Percentiles rank a stretch among this genome's conserved stretches.
phyloP scores from a whole-genome alignment of 2,113 vertebrate genomes.

The Microcebus ravelobensis region DNA sequence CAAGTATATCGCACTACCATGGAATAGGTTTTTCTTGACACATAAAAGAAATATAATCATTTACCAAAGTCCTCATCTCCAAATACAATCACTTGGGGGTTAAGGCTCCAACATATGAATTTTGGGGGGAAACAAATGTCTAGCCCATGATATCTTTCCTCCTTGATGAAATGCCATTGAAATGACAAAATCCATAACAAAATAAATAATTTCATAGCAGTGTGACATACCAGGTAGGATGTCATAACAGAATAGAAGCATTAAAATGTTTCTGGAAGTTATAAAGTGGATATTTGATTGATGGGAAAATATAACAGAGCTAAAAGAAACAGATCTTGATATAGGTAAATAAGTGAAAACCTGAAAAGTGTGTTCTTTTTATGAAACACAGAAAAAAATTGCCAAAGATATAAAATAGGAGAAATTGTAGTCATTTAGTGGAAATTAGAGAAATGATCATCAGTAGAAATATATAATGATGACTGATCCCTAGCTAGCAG shows the following conservation, averaged over 20 bases:
- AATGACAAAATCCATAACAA: neutral
- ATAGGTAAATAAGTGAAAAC: neutral
- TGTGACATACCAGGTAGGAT: neutral
- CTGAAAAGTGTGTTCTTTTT: neutral
- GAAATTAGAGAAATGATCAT: neutral
- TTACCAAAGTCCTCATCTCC: neutral
- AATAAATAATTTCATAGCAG: neutral
- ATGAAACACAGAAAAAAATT: neutral
- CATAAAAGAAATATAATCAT: neutral
- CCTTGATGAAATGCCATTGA: neutral
- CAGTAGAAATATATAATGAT: neutral
- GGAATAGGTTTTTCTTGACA: neutral
- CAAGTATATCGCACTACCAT: neutral
- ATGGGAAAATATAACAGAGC: neutral
- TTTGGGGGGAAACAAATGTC: neutral
- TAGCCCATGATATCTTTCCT: neutral
- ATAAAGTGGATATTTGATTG: neutral
- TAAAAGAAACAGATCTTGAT: neutral
- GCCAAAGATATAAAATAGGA: neutral
- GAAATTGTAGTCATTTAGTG: neutral
- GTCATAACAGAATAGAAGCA: neutral
- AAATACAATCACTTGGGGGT: neutral
- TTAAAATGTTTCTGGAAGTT: neutral
- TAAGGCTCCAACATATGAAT: neutral
- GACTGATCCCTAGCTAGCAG: rapidly evolving